Percentiles rank a stretch among this genome's conserved stretches.
Conservation (phyloP, 2,113 vertebrate genomes). For the Halcyon malimbica region DNA sequence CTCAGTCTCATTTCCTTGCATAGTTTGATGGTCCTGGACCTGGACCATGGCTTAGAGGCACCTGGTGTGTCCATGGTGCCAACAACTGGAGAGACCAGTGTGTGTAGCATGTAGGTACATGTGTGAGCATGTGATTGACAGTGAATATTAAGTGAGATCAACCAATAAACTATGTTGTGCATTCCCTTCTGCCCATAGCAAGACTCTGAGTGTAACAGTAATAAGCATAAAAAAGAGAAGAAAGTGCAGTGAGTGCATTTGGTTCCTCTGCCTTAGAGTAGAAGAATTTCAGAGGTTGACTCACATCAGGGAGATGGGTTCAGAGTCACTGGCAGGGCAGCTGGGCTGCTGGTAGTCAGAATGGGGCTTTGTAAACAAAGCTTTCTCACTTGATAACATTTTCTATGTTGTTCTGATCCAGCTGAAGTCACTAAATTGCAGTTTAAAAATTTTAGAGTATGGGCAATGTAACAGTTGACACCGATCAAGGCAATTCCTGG, state of each 20-base stretch:
- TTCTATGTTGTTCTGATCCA: not conserved
- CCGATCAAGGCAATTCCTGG: accelerated
- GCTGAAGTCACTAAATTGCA: not conserved
- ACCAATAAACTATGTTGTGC: not conserved
- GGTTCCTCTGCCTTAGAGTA: not conserved
- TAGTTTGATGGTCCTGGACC: too few relatives aligned
- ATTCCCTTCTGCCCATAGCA: not conserved
- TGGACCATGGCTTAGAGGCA: not conserved
- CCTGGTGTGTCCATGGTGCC: not conserved
- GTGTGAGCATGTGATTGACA: not conserved
- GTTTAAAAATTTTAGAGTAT: not conserved
- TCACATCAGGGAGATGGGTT: not conserved
- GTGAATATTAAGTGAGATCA: not conserved
- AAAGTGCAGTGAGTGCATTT: not conserved
- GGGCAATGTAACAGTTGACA: not conserved
- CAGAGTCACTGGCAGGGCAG: not conserved
- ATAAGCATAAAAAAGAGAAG: not conserved
- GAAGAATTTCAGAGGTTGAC: not conserved
- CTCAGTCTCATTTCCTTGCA: too few relatives aligned
- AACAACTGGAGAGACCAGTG: accelerated
- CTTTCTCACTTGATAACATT: not conserved
- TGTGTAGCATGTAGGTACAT: accelerated
- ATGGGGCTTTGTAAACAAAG: not conserved
- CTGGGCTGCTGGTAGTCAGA: not conserved
- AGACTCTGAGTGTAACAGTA: not conserved